Evolutionary conservation across 2,113 vertebrate genomes (phyloP), one percentile per base, ranked within the genome.

Genomic region (Anhinga rufa): DNA sequence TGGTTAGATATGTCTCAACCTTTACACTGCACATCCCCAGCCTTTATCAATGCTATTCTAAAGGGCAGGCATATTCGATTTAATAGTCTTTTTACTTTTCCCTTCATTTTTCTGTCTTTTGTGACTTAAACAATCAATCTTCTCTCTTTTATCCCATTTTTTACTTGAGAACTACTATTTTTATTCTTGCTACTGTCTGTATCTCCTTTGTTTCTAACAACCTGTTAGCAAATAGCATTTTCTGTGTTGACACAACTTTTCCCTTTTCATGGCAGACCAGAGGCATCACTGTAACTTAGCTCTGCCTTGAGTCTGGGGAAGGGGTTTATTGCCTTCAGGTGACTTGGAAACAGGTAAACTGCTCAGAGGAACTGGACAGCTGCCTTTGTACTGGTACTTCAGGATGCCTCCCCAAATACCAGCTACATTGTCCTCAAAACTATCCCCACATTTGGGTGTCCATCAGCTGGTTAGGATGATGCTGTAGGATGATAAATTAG

Each of bases 81-180:
- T 92, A 92, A 69, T 48, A 38, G 44, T 84, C 64, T 62, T 91
- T 49, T 84, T 65, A 92, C 77, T 88, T 95, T 91, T 93, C 58
- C 13, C 36, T 95, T 90, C 25, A 71, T 96, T 96, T 87, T 81
- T 96, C 85, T 95, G 48, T 95, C 49, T 65, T 95, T 88, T 75
- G 51, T 69, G 76, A 97, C 46, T 55, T 70, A 88, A 89, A 84
- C 52, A 94, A 96, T 95, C 46, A 92, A 82, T 91, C 82, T 91
- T 88, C n/a, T 66, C 61, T 89, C 79, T 93, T 95, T 96, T 92
- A 52, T 75, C 57, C 40, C 46, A 61, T 51, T 93, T 95, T 88
- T 95, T 72, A 66, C 64, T 92, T 42, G 48, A 76, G 62, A 84
- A 94, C 9, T 44, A 88, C 48, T 95, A 44, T 94, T 92, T 96